These are phyloP conservation scores for Seira ritae DNA, from an alignment of 2,888 invertebrate species.

Conservation along the genomic window DNA sequence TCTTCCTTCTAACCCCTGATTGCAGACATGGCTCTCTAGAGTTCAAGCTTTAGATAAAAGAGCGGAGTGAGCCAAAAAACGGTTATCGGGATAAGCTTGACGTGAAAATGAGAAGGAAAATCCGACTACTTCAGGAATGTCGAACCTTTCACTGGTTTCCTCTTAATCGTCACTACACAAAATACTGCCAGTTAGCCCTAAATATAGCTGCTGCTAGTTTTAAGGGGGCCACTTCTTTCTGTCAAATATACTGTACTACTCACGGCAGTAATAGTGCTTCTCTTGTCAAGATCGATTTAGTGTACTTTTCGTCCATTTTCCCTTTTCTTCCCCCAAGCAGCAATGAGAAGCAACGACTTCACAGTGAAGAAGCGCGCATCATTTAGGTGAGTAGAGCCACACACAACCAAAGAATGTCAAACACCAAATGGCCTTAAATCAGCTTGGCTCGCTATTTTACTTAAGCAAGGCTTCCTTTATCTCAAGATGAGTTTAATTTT, in stretches of 20 bases:
- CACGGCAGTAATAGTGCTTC: neutral
- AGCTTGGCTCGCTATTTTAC: no score
- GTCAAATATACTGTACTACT: neutral
- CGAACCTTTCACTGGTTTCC: constrained; percentile 38
- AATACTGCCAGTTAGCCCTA: neutral
- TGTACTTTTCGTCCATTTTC: constrained; percentile 42
- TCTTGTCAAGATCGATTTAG: constrained; percentile 41
- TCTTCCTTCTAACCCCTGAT: constrained; percentile 27
- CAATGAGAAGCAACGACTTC: neutral
- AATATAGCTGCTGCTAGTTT: neutral
- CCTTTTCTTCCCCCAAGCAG: neutral
- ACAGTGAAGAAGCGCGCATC: constrained; percentile 26
- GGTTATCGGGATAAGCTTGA: constrained; percentile 24
- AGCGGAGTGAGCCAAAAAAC: neutral
- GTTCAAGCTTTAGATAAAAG: constrained; percentile 22
- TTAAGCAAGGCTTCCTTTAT: neutral
- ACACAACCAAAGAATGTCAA: neutral
- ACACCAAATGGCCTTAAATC: neutral
- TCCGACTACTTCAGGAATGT: constrained; percentile 29
- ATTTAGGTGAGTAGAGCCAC: constrained; percentile 27
- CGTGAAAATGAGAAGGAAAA: constrained; percentile 44
- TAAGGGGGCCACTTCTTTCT: neutral
- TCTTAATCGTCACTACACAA: constrained; percentile 7
- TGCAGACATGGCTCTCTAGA: neutral
- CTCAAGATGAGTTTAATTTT: neutral